Evolutionary conservation across 1,140 invertebrate species (phyloP).

Genomic region (Globodera rostochiensis): DNA sequence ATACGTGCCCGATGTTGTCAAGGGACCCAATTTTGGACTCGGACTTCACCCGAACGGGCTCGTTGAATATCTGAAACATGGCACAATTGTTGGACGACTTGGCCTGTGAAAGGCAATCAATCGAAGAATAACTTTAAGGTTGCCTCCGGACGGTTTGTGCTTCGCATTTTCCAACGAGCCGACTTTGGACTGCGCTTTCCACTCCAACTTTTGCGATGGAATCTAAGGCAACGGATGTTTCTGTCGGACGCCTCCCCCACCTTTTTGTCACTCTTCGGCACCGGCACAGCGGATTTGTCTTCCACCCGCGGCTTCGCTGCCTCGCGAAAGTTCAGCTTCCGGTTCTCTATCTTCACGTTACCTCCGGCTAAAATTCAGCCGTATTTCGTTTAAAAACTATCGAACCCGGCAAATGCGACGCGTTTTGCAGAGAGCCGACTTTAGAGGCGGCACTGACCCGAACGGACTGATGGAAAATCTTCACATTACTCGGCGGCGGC

Average conservation of each 20-base stretch:
- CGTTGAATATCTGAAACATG: constrained; percentile 37
- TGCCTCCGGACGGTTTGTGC: constrained; percentile 83
- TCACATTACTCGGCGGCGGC: constrained; percentile 33
- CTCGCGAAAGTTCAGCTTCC: constrained; percentile 86
- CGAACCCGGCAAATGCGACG: constrained; percentile 56
- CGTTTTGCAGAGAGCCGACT: constrained; percentile 65
- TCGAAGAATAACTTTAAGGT: constrained; percentile 80
- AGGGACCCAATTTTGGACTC: constrained; percentile 90
- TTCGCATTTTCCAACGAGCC: constrained; percentile 88
- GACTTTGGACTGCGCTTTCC: constrained; percentile 84
- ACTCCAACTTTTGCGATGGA: constrained; percentile 75
- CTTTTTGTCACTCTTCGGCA: constrained; percentile 50
- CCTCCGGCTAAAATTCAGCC: constrained; percentile 35
- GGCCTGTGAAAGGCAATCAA: constrained; percentile 67
- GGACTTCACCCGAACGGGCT: constrained; percentile 69
- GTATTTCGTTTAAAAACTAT: constrained; percentile 53
- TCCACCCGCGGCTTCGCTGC: constrained; percentile 78
- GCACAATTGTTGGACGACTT: background rate
- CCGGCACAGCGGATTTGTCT: constrained; percentile 38
- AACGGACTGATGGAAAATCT: constrained; percentile 50
- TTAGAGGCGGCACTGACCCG: constrained; percentile 59
- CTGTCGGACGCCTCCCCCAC: constrained; percentile 6
- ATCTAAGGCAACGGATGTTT: constrained; percentile 25
- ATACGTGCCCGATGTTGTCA: constrained; percentile 82
- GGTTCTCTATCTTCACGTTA: constrained; percentile 74